These are phyloP conservation scores for Gonioctena quinquepunctata DNA, from an alignment of 1,140 invertebrate genomes.

Conservation along the genomic window DNA sequence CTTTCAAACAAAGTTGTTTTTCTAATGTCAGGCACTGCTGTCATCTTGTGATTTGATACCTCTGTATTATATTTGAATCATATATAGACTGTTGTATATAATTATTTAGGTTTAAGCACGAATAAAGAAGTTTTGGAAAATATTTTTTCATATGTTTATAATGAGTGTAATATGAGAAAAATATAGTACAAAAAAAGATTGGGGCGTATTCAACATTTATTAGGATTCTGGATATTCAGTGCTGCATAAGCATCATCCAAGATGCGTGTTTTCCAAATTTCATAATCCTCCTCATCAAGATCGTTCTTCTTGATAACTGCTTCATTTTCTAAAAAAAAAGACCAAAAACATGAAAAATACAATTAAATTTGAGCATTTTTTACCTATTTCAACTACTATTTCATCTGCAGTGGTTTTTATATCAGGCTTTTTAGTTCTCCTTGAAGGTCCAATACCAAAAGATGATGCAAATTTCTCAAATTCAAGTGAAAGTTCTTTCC, in stretches of 20 bases:
- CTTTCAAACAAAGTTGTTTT: neutral
- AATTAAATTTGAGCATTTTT: neutral
- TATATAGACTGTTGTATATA: neutral
- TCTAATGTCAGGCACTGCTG: neutral
- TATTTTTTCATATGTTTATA: no score
- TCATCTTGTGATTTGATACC: neutral
- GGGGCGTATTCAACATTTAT: no score
- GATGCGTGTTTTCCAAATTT: conserved; percentile 41
- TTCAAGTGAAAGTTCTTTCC: conserved; percentile 51
- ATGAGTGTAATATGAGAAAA: no score
- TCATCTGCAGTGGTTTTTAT: neutral
- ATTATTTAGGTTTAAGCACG: neutral
- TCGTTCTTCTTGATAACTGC: conserved; percentile 17
- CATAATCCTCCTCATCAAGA: conserved; percentile 32
- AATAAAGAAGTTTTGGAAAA: neutral
- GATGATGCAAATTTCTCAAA: conserved; percentile 42
- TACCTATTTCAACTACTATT: neutral
- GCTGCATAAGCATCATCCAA: conserved; percentile 30
- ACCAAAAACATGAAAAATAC: neutral
- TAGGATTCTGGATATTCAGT: no score
- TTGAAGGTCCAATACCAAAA: neutral
- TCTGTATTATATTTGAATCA: neutral
- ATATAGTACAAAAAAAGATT: no score
- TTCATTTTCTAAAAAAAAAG: conserved; percentile 9
- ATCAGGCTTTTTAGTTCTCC: conserved; percentile 8